Evolutionary conservation across 2,113 vertebrate species (phyloP).

Genomic region (Heloderma charlesbogerti): DNA sequence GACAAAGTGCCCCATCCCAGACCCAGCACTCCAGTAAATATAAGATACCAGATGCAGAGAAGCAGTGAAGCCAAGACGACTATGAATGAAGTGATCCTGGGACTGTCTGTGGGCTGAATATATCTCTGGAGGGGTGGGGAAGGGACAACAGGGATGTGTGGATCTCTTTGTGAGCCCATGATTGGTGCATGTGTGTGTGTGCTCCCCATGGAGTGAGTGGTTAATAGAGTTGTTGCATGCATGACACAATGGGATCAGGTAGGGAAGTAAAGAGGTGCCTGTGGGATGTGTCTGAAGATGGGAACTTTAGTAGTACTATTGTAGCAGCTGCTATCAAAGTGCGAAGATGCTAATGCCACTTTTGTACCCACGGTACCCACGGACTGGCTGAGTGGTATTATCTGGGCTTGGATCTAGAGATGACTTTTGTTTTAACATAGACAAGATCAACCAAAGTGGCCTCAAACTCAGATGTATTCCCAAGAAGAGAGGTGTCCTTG

Average conservation of each 20-base stretch:
- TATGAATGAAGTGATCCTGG: constrained; percentile 23
- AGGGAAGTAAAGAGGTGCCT: constrained; percentile 2
- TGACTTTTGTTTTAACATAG: background rate
- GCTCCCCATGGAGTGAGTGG: constrained; percentile 32
- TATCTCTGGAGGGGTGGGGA: constrained; percentile 62
- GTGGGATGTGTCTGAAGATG: constrained; percentile 9
- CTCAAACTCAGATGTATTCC: background rate
- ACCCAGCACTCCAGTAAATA: constrained; percentile 7
- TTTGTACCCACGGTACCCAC: background rate
- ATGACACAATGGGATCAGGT: constrained; percentile 7
- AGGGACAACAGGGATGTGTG: constrained; percentile 32
- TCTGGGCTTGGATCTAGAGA: background rate
- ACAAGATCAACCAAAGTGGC: background rate
- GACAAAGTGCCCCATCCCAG: constrained; percentile 62
- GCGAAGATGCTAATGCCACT: background rate
- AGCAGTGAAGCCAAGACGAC: constrained; percentile 21
- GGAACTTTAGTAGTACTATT: background rate
- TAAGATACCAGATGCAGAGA: constrained; percentile 10
- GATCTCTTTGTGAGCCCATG: constrained; percentile 22
- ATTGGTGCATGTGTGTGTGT: constrained; percentile 38
- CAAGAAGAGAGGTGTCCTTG: background rate
- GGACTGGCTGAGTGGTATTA: background rate
- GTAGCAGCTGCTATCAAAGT: constrained; percentile 12
- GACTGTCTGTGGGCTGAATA: constrained; percentile 47
- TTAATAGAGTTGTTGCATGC: constrained; percentile 24